These are phyloP conservation scores for Sinotaia quadrata DNA, from an alignment of 2,888 invertebrate genomes.

Conservation along the genomic window DNA sequence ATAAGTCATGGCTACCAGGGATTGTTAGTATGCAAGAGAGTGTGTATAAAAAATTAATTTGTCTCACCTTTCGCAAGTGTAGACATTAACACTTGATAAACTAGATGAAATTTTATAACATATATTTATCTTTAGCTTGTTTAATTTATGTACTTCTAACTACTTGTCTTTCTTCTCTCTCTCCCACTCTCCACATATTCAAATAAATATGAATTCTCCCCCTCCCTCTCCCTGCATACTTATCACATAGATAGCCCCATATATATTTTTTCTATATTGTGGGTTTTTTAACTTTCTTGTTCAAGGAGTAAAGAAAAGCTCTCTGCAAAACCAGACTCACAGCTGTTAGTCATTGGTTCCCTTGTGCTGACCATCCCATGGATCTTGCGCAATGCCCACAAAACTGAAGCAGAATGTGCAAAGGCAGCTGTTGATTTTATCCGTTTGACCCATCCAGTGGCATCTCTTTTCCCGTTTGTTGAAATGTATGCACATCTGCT, in stretches of 20 bases:
- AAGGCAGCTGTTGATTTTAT: slow-evolving; percentile 55
- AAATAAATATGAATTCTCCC: no score
- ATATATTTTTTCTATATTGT: not conserved
- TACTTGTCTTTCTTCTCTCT: slow-evolving; percentile 4
- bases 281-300: not conserved
- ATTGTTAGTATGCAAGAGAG: no score
- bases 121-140: no score
- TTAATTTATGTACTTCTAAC: not conserved
- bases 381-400: slow-evolving; percentile 61
- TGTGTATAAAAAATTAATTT: no score
- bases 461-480: slow-evolving; percentile 51
- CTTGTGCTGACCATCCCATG: slow-evolving; percentile 60
- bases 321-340: slow-evolving; percentile 47
- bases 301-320: slow-evolving; percentile 44
- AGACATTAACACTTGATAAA: no score
- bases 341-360: slow-evolving; percentile 59
- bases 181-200: not conserved
- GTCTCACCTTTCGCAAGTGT: no score
- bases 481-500: slow-evolving; percentile 59
- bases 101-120: no score
- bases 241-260: not conserved
- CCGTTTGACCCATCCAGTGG: slow-evolving; percentile 62
- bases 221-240: slow-evolving; percentile 1
- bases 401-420: slow-evolving; percentile 57
- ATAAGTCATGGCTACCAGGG: no score